Conservation (phyloP, 2,113 vertebrate genomes). For the Caretta caretta region DNA sequence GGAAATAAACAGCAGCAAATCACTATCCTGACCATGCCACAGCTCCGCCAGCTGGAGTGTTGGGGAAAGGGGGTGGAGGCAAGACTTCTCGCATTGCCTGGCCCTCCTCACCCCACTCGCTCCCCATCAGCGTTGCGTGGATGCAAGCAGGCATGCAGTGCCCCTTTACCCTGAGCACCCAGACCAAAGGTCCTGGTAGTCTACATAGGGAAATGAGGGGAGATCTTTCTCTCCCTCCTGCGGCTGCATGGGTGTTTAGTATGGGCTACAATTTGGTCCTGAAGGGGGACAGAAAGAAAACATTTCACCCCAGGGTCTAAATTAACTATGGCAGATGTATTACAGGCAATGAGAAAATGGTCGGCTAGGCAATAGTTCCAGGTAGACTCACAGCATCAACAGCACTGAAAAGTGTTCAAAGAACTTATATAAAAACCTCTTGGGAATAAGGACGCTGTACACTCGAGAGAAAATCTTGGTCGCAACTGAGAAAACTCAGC, state of each 20-base stretch:
- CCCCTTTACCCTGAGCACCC: not conserved
- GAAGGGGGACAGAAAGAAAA: not conserved
- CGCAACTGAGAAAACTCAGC: conserved; percentile 17
- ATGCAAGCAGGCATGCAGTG: not conserved
- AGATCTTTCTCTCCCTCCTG: not conserved
- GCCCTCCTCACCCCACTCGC: not conserved
- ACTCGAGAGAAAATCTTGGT: conserved; percentile 44
- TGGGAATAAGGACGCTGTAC: not conserved
- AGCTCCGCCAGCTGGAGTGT: not conserved
- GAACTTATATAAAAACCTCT: conserved; percentile 20
- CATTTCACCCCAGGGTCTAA: not conserved
- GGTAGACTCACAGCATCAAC: conserved; percentile 8
- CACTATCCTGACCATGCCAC: not conserved
- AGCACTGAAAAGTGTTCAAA: conserved; percentile 19
- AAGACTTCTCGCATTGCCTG: not conserved
- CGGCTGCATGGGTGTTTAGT: accelerated
- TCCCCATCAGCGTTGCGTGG: accelerated
- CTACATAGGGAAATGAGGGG: not conserved
- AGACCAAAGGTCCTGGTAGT: not conserved
- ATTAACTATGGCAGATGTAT: not conserved
- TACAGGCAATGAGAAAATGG: not conserved
- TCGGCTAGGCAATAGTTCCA: not conserved
- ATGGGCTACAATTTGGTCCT: not conserved
- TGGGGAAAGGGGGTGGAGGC: not conserved
- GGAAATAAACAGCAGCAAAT: not conserved